Evolutionary conservation across 2,888 invertebrate genomes (phyloP).

Genomic region (Anorthoa munda): DNA sequence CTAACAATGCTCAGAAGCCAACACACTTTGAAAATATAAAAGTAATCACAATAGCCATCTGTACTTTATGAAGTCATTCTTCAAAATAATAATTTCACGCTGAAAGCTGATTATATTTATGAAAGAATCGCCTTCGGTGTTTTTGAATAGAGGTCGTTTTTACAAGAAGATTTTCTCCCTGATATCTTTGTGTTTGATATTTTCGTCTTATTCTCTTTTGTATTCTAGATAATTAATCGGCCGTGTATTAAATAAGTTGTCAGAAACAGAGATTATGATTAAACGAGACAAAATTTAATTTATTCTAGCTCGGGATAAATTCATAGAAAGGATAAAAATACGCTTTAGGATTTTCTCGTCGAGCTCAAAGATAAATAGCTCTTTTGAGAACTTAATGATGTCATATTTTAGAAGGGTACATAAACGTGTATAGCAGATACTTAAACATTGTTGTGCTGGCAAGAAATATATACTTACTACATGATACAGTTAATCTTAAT

Average conservation of each 20-base stretch:
- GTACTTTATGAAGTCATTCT: conserved; percentile 17
- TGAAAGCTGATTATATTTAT: conserved; percentile 44
- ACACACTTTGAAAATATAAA: not conserved
- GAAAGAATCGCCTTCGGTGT: conserved; percentile 39
- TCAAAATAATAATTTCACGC: conserved; percentile 28
- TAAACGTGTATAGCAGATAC: not conserved
- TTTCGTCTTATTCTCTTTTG: conserved; percentile 49
- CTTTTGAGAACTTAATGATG: conserved; percentile 23
- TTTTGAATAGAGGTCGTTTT: conserved; percentile 37
- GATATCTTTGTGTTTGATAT: conserved; percentile 49
- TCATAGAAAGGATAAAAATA: conserved; percentile 41
- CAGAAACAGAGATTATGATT: conserved; percentile 58
- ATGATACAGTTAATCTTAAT: not conserved
- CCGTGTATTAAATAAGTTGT: conserved; percentile 60
- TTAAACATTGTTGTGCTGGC: not conserved
- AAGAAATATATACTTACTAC: not conserved
- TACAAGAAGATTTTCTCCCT: conserved; percentile 31
- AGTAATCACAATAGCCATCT: conserved; percentile 7
- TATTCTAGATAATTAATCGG: conserved; percentile 55
- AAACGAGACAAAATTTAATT: conserved; percentile 52
- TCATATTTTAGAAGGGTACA: conserved; percentile 15
- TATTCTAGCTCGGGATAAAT: conserved; percentile 41
- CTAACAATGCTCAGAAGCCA: not conserved
- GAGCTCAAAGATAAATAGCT: conserved; percentile 13
- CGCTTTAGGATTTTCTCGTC: conserved; percentile 33